Percentiles rank a stretch among this genome's conserved stretches.
Evolutionary conservation across 2,888 invertebrate species (phyloP).

Genomic region (Agrotis ipsilon): DNA sequence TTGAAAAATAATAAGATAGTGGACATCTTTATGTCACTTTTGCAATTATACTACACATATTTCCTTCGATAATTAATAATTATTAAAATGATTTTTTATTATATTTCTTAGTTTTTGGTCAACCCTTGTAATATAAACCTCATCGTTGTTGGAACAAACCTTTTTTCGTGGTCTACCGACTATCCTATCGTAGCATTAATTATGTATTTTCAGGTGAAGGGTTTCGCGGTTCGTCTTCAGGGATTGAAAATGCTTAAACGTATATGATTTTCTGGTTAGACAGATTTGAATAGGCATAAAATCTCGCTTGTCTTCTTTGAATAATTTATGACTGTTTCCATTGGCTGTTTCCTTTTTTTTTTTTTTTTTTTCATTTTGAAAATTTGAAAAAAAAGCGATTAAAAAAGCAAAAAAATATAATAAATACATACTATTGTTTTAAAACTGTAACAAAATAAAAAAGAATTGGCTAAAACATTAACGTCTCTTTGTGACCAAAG

Average conservation of each 20-base stretch:
- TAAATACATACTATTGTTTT: too few relatives aligned
- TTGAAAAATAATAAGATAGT: too few relatives aligned
- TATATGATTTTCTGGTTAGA: slow-evolving; percentile 36
- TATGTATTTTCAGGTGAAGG: slow-evolving; percentile 46
- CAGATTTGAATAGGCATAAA: slow-evolving; percentile 2
- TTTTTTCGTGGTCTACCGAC: slow-evolving; percentile 35
- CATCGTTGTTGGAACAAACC: slow-evolving; percentile 12
- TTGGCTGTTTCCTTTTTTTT: too few relatives aligned
- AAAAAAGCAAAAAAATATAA: too few relatives aligned
- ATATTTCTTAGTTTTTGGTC: background rate
- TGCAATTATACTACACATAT: too few relatives aligned
- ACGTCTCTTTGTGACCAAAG: too few relatives aligned
- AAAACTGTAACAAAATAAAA: too few relatives aligned
- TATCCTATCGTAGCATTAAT: slow-evolving; percentile 38
- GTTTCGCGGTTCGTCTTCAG: slow-evolving; percentile 18
- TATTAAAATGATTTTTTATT: background rate
- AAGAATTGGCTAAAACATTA: too few relatives aligned
- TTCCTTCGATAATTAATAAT: too few relatives aligned
- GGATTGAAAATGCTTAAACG: slow-evolving; percentile 30
- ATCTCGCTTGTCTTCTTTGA: slow-evolving; percentile 4
- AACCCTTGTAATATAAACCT: slow-evolving; percentile 26
- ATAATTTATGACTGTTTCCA: slow-evolving; percentile 12
- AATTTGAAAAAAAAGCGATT: too few relatives aligned
- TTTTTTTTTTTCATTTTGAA: too few relatives aligned
- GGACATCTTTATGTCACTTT: too few relatives aligned